Evolutionary conservation across 2,797 vertebrate genomes (phyloP).

Genomic region (Columba guinea): DNA sequence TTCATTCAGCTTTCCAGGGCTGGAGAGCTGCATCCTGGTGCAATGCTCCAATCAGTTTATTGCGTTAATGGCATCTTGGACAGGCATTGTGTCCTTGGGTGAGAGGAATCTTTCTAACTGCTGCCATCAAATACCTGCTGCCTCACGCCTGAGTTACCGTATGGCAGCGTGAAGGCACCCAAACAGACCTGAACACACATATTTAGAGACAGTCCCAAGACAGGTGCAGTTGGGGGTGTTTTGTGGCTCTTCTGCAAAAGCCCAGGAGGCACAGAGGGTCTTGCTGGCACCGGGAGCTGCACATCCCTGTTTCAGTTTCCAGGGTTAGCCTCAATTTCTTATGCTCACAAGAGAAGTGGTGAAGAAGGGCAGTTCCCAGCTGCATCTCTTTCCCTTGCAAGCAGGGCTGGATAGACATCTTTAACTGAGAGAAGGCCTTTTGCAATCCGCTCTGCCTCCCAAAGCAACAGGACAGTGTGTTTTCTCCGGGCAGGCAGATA

Average conservation of each 20-base stretch:
- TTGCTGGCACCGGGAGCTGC: background rate
- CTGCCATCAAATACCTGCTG: background rate
- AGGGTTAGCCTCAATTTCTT: background rate
- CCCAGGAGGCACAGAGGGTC: background rate
- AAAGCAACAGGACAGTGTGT: background rate
- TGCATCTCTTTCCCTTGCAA: background rate
- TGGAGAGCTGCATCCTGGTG: background rate
- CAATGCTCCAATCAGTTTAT: rapidly evolving
- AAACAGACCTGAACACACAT: background rate
- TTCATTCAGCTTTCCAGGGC: background rate
- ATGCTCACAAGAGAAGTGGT: background rate
- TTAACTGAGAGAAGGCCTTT: background rate
- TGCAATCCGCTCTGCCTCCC: background rate
- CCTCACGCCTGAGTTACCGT: background rate
- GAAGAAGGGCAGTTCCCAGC: background rate
- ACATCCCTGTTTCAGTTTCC: background rate
- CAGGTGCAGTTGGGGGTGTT: rapidly evolving
- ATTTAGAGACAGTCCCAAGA: background rate
- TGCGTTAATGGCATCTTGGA: background rate
- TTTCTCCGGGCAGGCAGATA: slow-evolving; percentile 36
- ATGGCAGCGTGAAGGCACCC: rapidly evolving
- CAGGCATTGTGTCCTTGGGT: background rate
- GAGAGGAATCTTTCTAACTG: background rate
- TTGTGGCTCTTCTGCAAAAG: background rate
- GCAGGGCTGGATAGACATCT: background rate